A percentile compares a stretch with the other conserved stretches of the same genome.
These are phyloP conservation scores for Spisula subtruncata DNA, from an alignment of 2,888 invertebrate species.

Conservation along the genomic window DNA sequence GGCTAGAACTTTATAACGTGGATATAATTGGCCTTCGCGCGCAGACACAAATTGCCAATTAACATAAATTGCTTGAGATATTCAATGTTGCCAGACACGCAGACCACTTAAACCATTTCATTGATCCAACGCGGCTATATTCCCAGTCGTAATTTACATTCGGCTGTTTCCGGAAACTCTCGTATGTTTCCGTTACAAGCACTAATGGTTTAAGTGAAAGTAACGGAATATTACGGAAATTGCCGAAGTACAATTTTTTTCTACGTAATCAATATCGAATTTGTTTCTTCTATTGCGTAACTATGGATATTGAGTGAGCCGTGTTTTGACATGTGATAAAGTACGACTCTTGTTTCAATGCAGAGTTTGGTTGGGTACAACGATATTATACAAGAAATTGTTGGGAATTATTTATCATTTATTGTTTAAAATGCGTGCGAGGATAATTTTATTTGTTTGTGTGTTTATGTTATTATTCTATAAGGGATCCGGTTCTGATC, in stretches of 20 bases:
- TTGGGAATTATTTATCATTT: background rate
- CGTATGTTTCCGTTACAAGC: background rate
- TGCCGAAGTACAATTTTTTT: background rate
- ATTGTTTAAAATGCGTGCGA: background rate
- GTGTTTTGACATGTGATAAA: background rate
- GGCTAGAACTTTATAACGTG: background rate
- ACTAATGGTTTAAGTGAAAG: background rate
- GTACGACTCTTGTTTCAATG: background rate
- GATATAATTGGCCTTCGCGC: background rate
- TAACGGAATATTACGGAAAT: background rate
- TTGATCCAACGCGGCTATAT: background rate
- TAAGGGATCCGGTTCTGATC: background rate
- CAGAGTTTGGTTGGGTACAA: background rate
- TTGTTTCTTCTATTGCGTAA: background rate
- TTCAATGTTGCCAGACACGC: background rate
- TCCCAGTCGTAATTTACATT: background rate
- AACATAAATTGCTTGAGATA: background rate
- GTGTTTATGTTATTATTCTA: background rate
- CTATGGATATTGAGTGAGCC: background rate
- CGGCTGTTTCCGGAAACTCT: background rate
- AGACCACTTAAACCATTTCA: conserved; percentile 19
- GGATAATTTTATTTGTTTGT: background rate
- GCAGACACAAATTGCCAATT: conserved; percentile 17
- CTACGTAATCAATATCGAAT: conserved; percentile 5
- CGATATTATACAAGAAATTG: background rate